Conservation (phyloP, 2,888 invertebrate genomes). For the Neoascia interrupta region DNA sequence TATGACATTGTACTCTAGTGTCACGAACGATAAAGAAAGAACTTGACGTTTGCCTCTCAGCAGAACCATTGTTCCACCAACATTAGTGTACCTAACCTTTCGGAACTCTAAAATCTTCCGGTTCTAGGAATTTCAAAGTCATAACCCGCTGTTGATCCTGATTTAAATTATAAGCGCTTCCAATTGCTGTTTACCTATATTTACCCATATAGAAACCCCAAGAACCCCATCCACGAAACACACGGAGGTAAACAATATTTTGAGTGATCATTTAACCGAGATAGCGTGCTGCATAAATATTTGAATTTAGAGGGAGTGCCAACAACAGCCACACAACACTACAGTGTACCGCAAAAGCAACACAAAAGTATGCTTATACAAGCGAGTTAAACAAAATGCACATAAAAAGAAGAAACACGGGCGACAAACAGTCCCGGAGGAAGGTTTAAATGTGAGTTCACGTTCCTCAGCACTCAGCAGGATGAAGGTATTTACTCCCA, state of each 20-base stretch:
- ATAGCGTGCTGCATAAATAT: constrained; percentile 57
- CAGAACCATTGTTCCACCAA: constrained; percentile 15
- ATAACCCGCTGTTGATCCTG: constrained; percentile 43
- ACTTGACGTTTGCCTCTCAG: not conserved
- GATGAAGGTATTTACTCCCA: constrained; percentile 35
- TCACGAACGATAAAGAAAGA: constrained; percentile 11
- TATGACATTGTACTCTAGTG: not conserved
- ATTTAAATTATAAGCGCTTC: constrained; percentile 27
- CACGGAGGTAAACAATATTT: constrained; percentile 41
- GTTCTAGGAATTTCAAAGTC: constrained; percentile 41
- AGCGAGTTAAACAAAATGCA: constrained; percentile 13
- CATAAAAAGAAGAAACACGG: constrained; percentile 26
- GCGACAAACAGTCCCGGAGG: constrained; percentile 46
- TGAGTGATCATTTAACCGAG: constrained; percentile 37
- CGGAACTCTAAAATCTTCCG: constrained; percentile 24
- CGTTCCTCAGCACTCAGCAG: constrained; percentile 43
- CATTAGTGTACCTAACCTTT: constrained; percentile 9
- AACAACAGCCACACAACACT: constrained; percentile 18
- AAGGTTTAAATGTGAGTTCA: constrained; percentile 47
- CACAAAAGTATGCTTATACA: too few relatives aligned
- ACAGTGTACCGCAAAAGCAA: constrained; percentile 47
- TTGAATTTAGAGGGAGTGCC: constrained; percentile 58
- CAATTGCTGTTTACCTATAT: constrained; percentile 12
- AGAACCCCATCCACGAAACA: not conserved
- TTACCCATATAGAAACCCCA: not conserved